A percentile compares a stretch with the other conserved stretches of the same genome.
These are phyloP conservation scores for Aurelia coerulea DNA, from an alignment of 30 jellyfish, hydroid and myxozoan species.

Conservation along the genomic window DNA sequence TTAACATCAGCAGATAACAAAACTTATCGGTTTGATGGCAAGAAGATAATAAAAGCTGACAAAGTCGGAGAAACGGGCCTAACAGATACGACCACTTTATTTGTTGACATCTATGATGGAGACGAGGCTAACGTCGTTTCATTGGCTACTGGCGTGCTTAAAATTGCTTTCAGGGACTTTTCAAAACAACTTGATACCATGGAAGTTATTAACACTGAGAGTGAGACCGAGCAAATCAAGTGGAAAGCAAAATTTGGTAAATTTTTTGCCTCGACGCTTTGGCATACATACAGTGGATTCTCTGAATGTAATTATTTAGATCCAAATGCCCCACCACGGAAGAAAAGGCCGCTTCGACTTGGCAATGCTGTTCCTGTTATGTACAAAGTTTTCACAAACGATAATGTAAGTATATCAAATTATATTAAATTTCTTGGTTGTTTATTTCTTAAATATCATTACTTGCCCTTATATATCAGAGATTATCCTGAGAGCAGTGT, in stretches of 20 bases:
- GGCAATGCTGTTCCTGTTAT: conserved; percentile 49
- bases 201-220: conserved; percentile 54
- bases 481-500: neutral
- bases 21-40: conserved; percentile 59
- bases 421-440: neutral
- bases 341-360: conserved; percentile 51
- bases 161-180: conserved; percentile 55
- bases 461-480: neutral
- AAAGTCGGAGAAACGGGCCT: conserved; percentile 73
- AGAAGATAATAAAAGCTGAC: conserved; percentile 51
- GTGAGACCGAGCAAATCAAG: conserved; percentile 47
- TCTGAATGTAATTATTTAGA: conserved; percentile 51
- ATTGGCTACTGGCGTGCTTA: conserved; percentile 51
- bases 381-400: conserved; percentile 56
- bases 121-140: neutral
- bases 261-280: conserved; percentile 61
- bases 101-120: conserved; percentile 55
- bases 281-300: conserved; percentile 79
- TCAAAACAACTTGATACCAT: conserved; percentile 53
- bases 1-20: conserved; percentile 40
- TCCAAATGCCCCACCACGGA: conserved; percentile 76
- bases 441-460: neutral
- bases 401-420: conserved; percentile 44
- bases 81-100: conserved; percentile 70
- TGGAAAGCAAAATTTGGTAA: conserved; percentile 70